Base-by-base conservation (phyloP, 2,888 invertebrate species). In the Cantharis flavilabris region DNA sequence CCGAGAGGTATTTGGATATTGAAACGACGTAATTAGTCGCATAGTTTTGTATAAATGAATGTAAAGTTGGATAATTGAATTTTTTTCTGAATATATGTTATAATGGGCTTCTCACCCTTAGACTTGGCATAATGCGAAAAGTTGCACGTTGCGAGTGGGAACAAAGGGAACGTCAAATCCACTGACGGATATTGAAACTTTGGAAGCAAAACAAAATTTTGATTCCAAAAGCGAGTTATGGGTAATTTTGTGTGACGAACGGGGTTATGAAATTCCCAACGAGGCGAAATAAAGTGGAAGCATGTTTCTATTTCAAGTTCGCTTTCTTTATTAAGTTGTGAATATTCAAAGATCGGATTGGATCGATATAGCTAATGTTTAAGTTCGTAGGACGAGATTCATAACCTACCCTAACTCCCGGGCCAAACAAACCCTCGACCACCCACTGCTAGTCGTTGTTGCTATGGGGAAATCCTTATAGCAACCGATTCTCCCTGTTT, bases 341-440 rank as follows among this genome's bases (percentile, higher is more conserved):
- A 67, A 67, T 67, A 67, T 67, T 67, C 67, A 64, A 73, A 69
- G 73, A 74, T 69, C 67, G 49, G 64, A 71, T 72, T 70, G 72
- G 84, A 84, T 84, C 84, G 84, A 85, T 84, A 83, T 81, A 84
- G 84, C 84, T 79, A 75, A 76, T 80, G 81, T 82, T 82, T 82
- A 80, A 81, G 78, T 77, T 81, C 83, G 84, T 83, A 84, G 83
- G 83, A 83, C 83, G 81, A 81, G 82, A 82, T 82, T 83, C 84
- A 84, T 86, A 84, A 81, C 85, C 85, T 86, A 84, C 84, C 85
- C 84, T 84, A 86, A 86, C 84, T 84, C 84, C 84, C 85, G 84
- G 85, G 84, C 85, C 82, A 85, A 85, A 86, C 85, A 85, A 85
- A 86, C 84, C 84, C 84, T 80, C 79, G 75, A 74, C 76, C 78